These are phyloP conservation scores for Spatulosminthurus flaviceps DNA, from an alignment of 2,888 invertebrate genomes.

Conservation along the genomic window DNA sequence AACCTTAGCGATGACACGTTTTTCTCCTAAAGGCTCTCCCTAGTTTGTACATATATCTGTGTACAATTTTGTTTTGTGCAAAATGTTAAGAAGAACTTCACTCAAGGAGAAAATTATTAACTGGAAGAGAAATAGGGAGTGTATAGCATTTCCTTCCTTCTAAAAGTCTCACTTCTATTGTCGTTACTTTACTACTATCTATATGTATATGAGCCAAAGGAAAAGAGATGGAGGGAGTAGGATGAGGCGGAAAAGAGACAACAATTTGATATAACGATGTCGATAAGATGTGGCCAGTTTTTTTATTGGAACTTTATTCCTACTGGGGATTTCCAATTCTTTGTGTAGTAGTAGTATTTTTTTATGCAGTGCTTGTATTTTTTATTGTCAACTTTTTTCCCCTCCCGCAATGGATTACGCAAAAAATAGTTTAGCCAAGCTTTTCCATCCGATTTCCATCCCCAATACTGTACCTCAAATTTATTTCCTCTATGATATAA, in stretches of 20 bases:
- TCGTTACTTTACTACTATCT: neutral
- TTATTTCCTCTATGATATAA: too few relatives aligned
- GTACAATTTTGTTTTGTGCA: neutral
- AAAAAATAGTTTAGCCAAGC: neutral
- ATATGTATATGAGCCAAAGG: neutral
- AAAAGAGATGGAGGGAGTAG: neutral
- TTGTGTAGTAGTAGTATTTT: neutral
- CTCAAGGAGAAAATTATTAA: neutral
- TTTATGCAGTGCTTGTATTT: constrained; percentile 15
- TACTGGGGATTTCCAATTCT: neutral
- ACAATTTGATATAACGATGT: neutral
- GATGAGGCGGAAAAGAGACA: too few relatives aligned
- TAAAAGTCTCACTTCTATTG: neutral
- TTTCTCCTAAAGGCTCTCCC: neutral
- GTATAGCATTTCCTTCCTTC: constrained; percentile 24
- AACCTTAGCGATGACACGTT: constrained; percentile 18
- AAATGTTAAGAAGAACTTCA: neutral
- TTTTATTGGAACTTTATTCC: constrained; percentile 3
- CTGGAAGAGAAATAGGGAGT: neutral
- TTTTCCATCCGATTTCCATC: too few relatives aligned
- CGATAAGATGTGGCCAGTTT: neutral
- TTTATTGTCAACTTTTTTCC: neutral
- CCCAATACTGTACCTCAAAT: too few relatives aligned
- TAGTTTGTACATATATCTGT: neutral
- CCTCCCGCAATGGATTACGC: neutral